These are phyloP conservation scores for Ennomos erosarius DNA, from an alignment of 2,888 invertebrate genomes.

Conservation along the genomic window DNA sequence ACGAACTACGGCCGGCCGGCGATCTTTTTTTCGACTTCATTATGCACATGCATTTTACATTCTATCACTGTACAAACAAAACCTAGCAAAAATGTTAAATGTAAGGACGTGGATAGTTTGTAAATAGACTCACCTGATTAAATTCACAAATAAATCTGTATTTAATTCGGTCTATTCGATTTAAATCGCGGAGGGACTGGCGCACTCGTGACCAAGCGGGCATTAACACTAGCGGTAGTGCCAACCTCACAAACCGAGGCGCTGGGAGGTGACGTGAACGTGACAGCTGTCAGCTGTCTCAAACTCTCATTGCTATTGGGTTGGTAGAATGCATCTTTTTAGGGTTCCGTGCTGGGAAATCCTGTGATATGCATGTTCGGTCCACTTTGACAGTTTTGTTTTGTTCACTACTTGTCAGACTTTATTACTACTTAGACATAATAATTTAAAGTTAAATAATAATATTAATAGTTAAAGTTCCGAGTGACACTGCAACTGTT, in stretches of 20 bases:
- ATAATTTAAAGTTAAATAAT: no score
- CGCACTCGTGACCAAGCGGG: slow-evolving; percentile 79
- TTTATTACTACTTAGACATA: no score
- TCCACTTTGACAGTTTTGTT: neutral
- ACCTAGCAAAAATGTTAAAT: slow-evolving; percentile 1
- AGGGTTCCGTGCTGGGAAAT: slow-evolving; percentile 7
- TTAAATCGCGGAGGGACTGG: slow-evolving; percentile 46
- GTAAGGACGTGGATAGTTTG: neutral
- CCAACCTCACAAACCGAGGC: slow-evolving; percentile 59
- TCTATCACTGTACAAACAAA: slow-evolving; percentile 12
- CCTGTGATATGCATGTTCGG: neutral
- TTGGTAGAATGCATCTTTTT: slow-evolving; percentile 10
- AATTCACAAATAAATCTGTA: slow-evolving; percentile 44
- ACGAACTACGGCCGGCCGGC: slow-evolving; percentile 65
- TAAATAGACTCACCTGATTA: slow-evolving; percentile 38
- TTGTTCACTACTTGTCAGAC: no score
- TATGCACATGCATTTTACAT: slow-evolving; percentile 31
- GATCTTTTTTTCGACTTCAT: slow-evolving; percentile 54
- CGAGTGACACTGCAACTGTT: no score
- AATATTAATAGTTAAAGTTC: no score
- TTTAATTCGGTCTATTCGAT: slow-evolving; percentile 30
- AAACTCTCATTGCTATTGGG: neutral
- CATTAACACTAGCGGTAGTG: slow-evolving; percentile 72
- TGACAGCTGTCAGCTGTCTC: slow-evolving; percentile 27
- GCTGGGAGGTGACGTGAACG: slow-evolving; percentile 29